Conservation (phyloP, 2,797 vertebrate species). For the Gymnothorax reevesii region DNA sequence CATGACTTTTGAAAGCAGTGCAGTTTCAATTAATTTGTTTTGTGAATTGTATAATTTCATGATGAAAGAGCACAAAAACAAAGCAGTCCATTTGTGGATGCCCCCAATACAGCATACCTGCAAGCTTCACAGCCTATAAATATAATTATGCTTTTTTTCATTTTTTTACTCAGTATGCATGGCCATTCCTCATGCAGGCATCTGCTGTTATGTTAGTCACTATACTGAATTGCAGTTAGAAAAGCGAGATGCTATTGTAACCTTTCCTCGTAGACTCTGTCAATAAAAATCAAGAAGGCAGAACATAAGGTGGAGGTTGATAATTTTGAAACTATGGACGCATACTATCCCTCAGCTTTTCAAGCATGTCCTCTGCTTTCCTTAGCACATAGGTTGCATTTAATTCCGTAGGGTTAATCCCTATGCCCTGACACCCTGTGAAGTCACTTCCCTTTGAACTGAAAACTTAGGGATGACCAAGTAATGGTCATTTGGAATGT, state of each 20-base stretch:
- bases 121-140: slow-evolving; percentile 15
- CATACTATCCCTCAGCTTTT: slow-evolving; percentile 71
- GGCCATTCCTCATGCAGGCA: neutral
- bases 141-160: neutral
- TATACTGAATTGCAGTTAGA: neutral
- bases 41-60: neutral
- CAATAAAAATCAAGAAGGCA: slow-evolving; percentile 58
- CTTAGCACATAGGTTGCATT: slow-evolving; percentile 61
- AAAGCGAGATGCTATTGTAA: neutral
- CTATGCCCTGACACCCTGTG: too few species aligned
- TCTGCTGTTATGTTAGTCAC: neutral
- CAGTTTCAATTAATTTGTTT: neutral
- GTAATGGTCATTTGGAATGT: too few species aligned
- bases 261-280: slow-evolving; percentile 48
- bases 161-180: neutral
- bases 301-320: slow-evolving; percentile 44
- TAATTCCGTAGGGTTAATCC: slow-evolving; percentile 38
- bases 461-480: too few species aligned
- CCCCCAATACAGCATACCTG: slow-evolving; percentile 1
- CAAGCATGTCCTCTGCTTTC: slow-evolving; percentile 58
- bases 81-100: neutral
- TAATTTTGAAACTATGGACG: slow-evolving; percentile 69
- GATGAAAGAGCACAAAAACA: neutral
- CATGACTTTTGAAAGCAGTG: neutral
- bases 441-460: too few species aligned